These are phyloP conservation scores for Dolichoris vasculosae DNA, from an alignment of 1,140 invertebrate genomes.

Conservation along the genomic window DNA sequence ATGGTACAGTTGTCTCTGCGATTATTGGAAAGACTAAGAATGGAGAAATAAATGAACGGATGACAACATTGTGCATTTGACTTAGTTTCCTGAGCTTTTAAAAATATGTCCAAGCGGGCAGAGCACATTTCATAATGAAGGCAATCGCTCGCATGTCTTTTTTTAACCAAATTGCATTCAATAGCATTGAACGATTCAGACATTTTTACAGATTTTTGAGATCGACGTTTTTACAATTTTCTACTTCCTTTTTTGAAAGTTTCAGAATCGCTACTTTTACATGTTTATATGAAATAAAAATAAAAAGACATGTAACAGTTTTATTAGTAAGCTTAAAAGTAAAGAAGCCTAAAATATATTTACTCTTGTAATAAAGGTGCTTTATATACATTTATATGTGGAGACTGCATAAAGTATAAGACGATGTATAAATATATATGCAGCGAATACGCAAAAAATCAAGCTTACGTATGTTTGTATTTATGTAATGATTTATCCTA, in stretches of 20 bases:
- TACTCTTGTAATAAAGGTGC: conserved; percentile 68
- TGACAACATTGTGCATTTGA: background rate
- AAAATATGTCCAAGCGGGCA: too few relatives aligned
- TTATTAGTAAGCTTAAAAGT: background rate
- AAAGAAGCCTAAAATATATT: background rate
- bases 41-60: background rate
- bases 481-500: background rate
- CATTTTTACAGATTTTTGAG: conserved; percentile 24
- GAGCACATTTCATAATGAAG: too few relatives aligned
- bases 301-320: conserved; percentile 12
- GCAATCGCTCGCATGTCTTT: too few relatives aligned
- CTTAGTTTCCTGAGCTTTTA: too few relatives aligned
- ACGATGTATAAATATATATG: conserved; percentile 40
- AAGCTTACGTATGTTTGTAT: background rate
- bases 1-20: conserved; percentile 68
- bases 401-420: conserved; percentile 40
- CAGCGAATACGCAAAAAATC: conserved; percentile 15
- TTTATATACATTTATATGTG: conserved; percentile 61
- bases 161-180: background rate
- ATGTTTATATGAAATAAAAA: conserved; percentile 24
- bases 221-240: conserved; percentile 40
- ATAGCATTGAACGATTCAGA: conserved; percentile 15
- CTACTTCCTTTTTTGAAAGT: conserved; percentile 26
- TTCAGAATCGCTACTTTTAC: conserved; percentile 25
- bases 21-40: conserved; percentile 68